Percentiles rank a stretch among this genome's conserved stretches.
phyloP scores from a whole-genome alignment of 2,888 invertebrate species.

The Syritta pipiens region DNA sequence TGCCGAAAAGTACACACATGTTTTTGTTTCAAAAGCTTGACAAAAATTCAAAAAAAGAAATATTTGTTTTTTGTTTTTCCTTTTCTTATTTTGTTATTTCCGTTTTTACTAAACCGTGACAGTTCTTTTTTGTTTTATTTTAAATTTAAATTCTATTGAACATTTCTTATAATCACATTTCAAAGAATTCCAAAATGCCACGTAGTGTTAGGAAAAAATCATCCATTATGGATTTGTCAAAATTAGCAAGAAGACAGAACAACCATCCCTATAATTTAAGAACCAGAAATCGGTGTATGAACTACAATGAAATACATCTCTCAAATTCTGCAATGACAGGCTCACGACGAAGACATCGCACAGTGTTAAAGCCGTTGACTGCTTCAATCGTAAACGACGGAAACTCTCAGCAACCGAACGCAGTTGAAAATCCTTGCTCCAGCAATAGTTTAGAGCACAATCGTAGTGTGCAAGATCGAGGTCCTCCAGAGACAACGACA shows the following conservation, averaged over 20 bases:
- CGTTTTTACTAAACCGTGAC: no score
- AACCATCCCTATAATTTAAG: constrained; percentile 27
- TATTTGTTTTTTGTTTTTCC: no score
- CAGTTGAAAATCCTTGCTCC: background rate
- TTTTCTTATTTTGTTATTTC: no score
- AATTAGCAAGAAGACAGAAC: background rate
- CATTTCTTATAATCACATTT: background rate
- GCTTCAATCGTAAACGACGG: background rate
- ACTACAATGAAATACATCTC: constrained; percentile 10
- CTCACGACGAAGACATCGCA: background rate
- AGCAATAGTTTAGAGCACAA: background rate
- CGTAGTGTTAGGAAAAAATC: constrained; percentile 9
- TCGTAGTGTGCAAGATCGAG: background rate
- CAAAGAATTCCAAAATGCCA: background rate
- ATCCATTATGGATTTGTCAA: constrained; percentile 6
- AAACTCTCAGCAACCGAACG: background rate
- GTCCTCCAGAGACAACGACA: background rate
- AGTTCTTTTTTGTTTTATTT: background rate
- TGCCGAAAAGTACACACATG: no score
- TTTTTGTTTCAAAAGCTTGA: no score
- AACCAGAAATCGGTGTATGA: background rate
- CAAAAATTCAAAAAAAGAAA: no score
- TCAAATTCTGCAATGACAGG: background rate
- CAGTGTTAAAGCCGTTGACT: background rate
- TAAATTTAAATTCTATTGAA: background rate